Conservation (phyloP, 2,888 invertebrate species). For the Chrysodeixis includens region DNA sequence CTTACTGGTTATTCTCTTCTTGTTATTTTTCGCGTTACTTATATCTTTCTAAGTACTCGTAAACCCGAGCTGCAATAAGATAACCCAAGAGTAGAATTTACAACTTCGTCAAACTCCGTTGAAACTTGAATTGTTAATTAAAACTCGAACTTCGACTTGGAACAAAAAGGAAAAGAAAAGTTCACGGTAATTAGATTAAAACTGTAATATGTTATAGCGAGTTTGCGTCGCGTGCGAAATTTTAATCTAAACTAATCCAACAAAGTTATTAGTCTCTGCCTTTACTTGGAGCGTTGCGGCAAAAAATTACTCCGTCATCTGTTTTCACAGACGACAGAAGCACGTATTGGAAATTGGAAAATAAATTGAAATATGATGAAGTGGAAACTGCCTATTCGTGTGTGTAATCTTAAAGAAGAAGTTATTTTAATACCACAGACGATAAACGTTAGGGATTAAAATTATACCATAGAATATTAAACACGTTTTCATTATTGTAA, state of each 20-base stretch:
- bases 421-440: neutral
- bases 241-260: slow-evolving; percentile 38
- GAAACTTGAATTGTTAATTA: slow-evolving; percentile 24
- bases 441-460: neutral
- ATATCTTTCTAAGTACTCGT: neutral
- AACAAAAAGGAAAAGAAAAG: slow-evolving; percentile 23
- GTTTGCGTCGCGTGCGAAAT: slow-evolving; percentile 18
- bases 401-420: neutral
- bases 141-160: slow-evolving; percentile 16
- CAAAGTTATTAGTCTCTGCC: slow-evolving; percentile 20
- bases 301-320: slow-evolving; percentile 25
- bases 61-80: neutral
- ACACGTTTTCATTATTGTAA: neutral
- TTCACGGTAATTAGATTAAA: slow-evolving; percentile 35
- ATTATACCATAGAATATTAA: neutral
- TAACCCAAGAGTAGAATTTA: neutral
- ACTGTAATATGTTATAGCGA: slow-evolving; percentile 32
- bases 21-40: neutral
- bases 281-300: slow-evolving; percentile 10
- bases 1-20: neutral
- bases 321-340: slow-evolving; percentile 24
- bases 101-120: neutral
- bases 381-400: slow-evolving; percentile 13
- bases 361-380: slow-evolving; percentile 33
- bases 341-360: slow-evolving; percentile 33